These are phyloP conservation scores for Serinus canaria DNA, from an alignment of 2,113 vertebrate species.

Conservation along the genomic window DNA sequence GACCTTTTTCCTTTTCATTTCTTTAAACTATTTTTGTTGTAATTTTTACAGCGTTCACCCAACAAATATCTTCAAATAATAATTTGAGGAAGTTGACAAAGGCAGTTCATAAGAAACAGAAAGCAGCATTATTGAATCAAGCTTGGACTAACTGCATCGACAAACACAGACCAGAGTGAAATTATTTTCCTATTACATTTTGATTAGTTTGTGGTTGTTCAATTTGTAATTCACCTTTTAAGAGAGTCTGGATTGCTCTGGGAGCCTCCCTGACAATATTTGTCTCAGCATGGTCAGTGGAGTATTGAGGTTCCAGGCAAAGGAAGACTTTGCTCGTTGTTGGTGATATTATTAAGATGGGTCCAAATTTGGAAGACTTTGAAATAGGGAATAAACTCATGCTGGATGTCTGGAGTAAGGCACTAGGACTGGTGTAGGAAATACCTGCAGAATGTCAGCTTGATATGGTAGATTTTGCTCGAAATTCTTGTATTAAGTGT, in stretches of 20 bases:
- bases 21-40: background rate
- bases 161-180: conserved; percentile 10
- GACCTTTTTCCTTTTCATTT: background rate
- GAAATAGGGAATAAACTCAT: background rate
- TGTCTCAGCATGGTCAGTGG: background rate
- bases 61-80: background rate
- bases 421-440: background rate
- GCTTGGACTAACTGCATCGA: conserved; percentile 15
- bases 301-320: background rate
- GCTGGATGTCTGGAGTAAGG: background rate
- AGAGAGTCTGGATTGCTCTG: conserved; percentile 5
- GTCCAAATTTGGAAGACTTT: background rate
- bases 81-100: background rate
- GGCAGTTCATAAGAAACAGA: background rate
- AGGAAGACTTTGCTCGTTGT: background rate
- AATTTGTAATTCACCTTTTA: conserved; percentile 25
- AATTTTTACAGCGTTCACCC: background rate
- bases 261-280: background rate
- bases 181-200: conserved; percentile 43
- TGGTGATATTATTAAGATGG: background rate
- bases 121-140: conserved; percentile 17
- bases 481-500: background rate
- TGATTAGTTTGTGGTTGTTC: conserved; percentile 29
- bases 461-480: background rate
- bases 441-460: background rate